Evolutionary conservation across 2,797 vertebrate species (phyloP), one percentile per base, ranked within the genome.

Genomic region (Eidolon dupreanum): DNA sequence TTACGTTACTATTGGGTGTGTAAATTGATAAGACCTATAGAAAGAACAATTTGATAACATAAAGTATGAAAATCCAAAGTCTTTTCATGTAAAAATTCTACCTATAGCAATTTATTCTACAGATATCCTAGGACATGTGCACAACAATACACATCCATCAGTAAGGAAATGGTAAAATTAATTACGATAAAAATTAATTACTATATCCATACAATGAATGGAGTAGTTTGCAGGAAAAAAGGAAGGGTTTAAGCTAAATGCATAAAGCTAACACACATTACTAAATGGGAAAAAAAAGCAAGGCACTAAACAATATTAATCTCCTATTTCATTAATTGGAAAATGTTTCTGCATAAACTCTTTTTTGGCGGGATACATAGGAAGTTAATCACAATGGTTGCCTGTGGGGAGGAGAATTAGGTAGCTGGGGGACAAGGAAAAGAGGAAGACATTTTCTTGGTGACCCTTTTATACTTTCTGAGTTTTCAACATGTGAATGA

Each of bases 381-480:
- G 65, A 93, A 95, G 75, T 90, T 84, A 63, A 83, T 77, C 33
- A 20, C 71, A 78, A 41, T 59, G 63, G 73, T 36, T 93, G n/a
- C 12, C 8, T 20, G 15, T 31, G 24, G 81, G 38, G 53, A 70
- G 31, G 19, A 74, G 19, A 82, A 78, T 96, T 53, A 63, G 49
- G 66, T 78, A 73, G 26, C 49, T 90, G 33, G 28, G 61, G 28
- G 38, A 26, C n/a, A 31, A 66, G 49, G 19, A 15, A 20, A 12
- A 93, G 74, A 83, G 22, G 26, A 4, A 63, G 13, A 22, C 22
- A 86, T 86, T 92, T 81, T 51, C 73, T 68, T 74, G 31, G 66
- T 41, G 70, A 65, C 22, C 12, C 28, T 90, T 82, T 88, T 55
- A 55, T 33, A 36, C 6, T 74, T 93, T 68, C 22, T 77, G n/a